Conservation (phyloP, 2,113 vertebrate genomes). For the Onychorhynchus coronatus region DNA sequence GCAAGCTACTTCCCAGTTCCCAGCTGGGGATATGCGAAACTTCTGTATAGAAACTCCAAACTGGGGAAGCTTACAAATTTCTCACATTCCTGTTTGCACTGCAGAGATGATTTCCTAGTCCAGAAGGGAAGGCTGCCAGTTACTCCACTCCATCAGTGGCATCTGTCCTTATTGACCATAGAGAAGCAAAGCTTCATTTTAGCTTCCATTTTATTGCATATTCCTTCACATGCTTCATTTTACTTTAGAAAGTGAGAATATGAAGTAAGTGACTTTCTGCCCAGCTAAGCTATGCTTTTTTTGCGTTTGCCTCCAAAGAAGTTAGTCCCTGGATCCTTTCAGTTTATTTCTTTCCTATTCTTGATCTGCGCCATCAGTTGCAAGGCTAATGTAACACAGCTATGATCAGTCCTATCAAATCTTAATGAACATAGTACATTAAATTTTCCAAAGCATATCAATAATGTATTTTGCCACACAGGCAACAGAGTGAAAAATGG, state of each 20-base stretch:
- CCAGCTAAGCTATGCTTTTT: background rate
- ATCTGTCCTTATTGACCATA: background rate
- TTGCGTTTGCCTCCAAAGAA: background rate
- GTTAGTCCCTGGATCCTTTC: background rate
- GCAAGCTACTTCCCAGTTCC: background rate
- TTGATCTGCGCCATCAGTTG: background rate
- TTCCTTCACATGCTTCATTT: background rate
- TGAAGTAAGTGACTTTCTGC: background rate
- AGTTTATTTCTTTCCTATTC: background rate
- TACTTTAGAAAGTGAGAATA: background rate
- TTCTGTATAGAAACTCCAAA: background rate
- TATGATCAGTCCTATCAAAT: background rate
- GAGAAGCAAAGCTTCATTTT: background rate
- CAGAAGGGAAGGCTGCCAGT: background rate
- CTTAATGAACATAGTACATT: background rate
- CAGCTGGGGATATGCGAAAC: background rate
- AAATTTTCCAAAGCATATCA: background rate
- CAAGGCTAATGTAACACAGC: background rate
- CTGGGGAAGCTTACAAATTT: background rate
- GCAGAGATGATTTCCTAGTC: background rate
- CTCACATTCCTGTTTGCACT: background rate
- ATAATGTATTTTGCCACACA: background rate
- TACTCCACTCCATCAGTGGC: background rate
- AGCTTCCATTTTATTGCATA: background rate
- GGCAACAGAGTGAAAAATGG: background rate